Conservation (phyloP, 2,113 vertebrate species). For the Pungitius pungitius region DNA sequence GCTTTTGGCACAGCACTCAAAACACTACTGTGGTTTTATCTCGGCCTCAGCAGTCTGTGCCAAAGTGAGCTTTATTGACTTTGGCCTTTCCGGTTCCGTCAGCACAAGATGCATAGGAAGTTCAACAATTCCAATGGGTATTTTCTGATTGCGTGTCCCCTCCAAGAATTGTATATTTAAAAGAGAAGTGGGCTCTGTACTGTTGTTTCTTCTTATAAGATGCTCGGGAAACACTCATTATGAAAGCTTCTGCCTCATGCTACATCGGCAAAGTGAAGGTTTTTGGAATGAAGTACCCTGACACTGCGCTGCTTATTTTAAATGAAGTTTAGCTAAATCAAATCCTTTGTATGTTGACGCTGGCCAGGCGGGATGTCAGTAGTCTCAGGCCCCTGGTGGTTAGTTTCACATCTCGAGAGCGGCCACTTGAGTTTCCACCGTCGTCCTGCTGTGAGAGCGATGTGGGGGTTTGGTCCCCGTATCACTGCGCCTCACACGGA, state of each 20-base stretch:
- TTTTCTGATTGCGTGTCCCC: conserved; percentile 26
- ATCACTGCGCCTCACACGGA: conserved; percentile 55
- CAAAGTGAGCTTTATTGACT: conserved; percentile 60
- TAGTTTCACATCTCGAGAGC: conserved; percentile 22
- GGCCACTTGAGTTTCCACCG: conserved; percentile 36
- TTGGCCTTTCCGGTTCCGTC: conserved; percentile 52
- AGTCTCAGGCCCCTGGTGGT: not conserved
- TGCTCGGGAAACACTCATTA: conserved; percentile 4
- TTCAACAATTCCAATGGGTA: conserved; percentile 22
- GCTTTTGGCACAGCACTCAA: conserved; percentile 50
- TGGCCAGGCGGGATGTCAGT: conserved; percentile 2
- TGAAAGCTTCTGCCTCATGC: not conserved
- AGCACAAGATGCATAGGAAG: conserved; percentile 33
- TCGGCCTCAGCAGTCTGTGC: conserved; percentile 32
- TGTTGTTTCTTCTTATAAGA: conserved; percentile 11
- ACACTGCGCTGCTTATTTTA: not conserved
- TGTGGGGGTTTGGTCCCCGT: conserved; percentile 36
- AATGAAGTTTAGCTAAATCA: not conserved
- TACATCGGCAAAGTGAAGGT: not conserved
- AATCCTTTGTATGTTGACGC: conserved; percentile 19
- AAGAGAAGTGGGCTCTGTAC: conserved; percentile 10
- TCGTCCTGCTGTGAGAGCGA: conserved; percentile 41
- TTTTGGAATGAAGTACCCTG: not conserved
- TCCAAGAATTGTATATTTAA: conserved; percentile 18
- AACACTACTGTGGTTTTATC: conserved; percentile 52